Evolutionary conservation across 2,797 vertebrate genomes (phyloP).

Genomic region (Amazonetta brasiliensis): DNA sequence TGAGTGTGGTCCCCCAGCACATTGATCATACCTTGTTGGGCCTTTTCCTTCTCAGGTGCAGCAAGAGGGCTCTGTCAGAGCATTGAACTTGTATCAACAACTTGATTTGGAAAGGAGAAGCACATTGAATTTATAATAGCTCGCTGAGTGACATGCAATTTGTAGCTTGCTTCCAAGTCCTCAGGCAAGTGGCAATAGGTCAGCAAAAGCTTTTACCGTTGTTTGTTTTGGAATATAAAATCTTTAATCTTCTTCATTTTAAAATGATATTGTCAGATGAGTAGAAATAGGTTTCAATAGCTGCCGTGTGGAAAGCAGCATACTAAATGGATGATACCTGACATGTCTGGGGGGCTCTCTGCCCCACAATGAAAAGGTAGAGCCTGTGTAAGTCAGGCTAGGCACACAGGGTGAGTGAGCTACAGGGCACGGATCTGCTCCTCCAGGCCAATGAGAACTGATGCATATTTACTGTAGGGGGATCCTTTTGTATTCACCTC

Average conservation of each 20-base stretch:
- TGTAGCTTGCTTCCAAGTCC: neutral
- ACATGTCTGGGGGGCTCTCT: neutral
- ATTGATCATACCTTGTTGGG: neutral
- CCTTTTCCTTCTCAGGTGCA: neutral
- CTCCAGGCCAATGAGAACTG: neutral
- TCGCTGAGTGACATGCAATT: neutral
- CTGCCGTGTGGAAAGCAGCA: neutral
- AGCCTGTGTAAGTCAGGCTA: neutral
- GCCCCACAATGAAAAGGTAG: neutral
- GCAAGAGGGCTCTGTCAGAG: neutral
- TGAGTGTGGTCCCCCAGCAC: neutral
- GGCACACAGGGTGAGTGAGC: neutral
- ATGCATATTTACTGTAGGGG: neutral
- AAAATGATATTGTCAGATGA: neutral
- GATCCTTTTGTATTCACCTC: neutral
- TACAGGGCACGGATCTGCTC: neutral
- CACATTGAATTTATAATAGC: neutral
- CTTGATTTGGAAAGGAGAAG: neutral
- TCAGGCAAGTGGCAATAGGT: neutral
- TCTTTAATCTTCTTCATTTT: neutral
- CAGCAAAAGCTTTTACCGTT: neutral
- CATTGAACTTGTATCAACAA: neutral
- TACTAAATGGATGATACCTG: neutral
- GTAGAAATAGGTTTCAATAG: neutral
- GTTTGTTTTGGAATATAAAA: slow-evolving; percentile 11